Percentiles rank a stretch among this genome's conserved stretches.
phyloP scores from a whole-genome alignment of 2,888 invertebrate species.

The Leistus spinibarbis region DNA sequence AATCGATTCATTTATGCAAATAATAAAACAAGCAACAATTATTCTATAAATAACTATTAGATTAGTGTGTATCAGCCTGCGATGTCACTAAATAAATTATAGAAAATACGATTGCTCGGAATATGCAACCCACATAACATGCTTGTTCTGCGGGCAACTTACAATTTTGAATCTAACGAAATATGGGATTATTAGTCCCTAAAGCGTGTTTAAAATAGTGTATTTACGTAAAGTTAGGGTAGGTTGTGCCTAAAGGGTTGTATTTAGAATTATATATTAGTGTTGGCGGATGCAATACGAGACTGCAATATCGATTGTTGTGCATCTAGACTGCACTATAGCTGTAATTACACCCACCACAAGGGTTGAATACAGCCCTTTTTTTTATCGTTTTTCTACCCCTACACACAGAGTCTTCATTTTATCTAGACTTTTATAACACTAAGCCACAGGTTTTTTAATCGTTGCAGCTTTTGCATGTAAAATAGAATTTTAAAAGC shows the following conservation, averaged over 20 bases:
- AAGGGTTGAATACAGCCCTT: background rate
- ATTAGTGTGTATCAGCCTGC: background rate
- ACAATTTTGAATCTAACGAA: background rate
- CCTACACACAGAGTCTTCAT: too few relatives aligned
- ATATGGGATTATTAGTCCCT: background rate
- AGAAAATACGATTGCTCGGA: too few relatives aligned
- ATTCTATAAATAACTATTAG: background rate
- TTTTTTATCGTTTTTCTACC: background rate
- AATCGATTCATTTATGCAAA: background rate
- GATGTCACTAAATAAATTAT: background rate
- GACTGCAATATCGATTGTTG: background rate
- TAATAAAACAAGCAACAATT: background rate
- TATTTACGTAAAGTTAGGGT: background rate
- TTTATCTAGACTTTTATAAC: background rate
- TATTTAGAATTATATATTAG: background rate
- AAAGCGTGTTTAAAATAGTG: background rate
- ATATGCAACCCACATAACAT: background rate
- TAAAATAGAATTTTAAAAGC: too few relatives aligned
- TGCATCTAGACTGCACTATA: background rate
- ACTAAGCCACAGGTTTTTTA: background rate
- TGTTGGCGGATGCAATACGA: background rate
- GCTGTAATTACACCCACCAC: background rate
- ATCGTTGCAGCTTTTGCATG: too few relatives aligned
- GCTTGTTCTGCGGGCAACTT: background rate
- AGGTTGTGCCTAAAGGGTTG: too few relatives aligned